These are phyloP conservation scores for Octodonta nipae DNA, from an alignment of 2,888 invertebrate species.

Conservation along the genomic window DNA sequence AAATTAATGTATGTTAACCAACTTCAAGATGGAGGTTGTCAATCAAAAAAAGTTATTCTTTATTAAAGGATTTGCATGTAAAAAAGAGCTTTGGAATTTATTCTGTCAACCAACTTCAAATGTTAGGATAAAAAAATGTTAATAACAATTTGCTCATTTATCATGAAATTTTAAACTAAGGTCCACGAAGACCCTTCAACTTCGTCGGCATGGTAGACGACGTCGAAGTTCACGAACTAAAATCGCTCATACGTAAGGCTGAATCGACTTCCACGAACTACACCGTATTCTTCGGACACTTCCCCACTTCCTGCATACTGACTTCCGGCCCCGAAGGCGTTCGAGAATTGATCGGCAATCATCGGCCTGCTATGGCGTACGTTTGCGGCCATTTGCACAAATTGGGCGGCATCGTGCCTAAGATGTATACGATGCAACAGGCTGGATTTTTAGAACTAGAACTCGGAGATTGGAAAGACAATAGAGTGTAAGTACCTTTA, in stretches of 20 bases:
- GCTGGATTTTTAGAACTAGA: slow-evolving; percentile 77
- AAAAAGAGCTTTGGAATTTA: too few relatives aligned
- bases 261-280: slow-evolving; percentile 41
- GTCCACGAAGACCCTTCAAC: slow-evolving; percentile 72
- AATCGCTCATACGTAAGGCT: slow-evolving; percentile 44
- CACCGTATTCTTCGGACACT: slow-evolving; percentile 78
- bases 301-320: slow-evolving; percentile 77
- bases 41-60: too few relatives aligned
- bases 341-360: slow-evolving; percentile 45
- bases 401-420: slow-evolving; percentile 60
- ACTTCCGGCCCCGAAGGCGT: slow-evolving; percentile 41
- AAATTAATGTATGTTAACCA: too few relatives aligned
- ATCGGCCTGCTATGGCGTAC: slow-evolving; percentile 55
- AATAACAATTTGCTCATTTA: too few relatives aligned
- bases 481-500: slow-evolving; percentile 53
- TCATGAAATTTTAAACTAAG: too few relatives aligned
- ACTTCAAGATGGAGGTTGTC: too few relatives aligned
- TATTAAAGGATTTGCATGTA: too few relatives aligned
- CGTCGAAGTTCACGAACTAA: slow-evolving; percentile 44
- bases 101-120: too few relatives aligned
- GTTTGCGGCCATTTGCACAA: slow-evolving; percentile 84
- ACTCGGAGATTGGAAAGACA: slow-evolving; percentile 85
- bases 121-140: too few relatives aligned
- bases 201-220: slow-evolving; percentile 64
- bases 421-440: slow-evolving; percentile 77